phyloP scores from a whole-genome alignment of 2,888 invertebrate species.

The Scaptomyza cyrtandrae region DNA sequence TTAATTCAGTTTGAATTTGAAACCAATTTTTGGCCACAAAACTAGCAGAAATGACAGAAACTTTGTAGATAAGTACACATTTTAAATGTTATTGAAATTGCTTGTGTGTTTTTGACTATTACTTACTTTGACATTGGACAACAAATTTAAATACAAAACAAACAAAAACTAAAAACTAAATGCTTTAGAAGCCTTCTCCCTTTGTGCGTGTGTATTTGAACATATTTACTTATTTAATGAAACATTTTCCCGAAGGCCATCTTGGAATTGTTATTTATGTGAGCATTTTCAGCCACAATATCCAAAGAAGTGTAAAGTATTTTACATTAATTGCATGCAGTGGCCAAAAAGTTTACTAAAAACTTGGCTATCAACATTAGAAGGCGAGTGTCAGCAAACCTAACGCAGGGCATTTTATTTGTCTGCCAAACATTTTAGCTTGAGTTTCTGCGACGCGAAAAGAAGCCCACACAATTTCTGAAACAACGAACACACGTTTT shows the following conservation, averaged over 20 bases:
- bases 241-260: conserved; percentile 42
- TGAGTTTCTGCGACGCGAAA: conserved; percentile 36
- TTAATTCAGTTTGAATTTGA: neutral
- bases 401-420: conserved; percentile 28
- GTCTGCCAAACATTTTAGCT: conserved; percentile 20
- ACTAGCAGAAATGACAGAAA: conserved; percentile 7
- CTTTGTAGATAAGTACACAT: conserved; percentile 13
- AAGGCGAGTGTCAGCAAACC: conserved; percentile 21
- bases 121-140: conserved; percentile 41
- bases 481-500: conserved; percentile 21
- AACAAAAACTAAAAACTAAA: conserved; percentile 25
- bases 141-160: conserved; percentile 13
- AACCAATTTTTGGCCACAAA: conserved; percentile 5
- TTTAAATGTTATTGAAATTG: conserved; percentile 21
- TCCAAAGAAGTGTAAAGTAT: conserved; percentile 64
- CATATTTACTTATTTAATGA: conserved; percentile 58
- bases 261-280: conserved; percentile 55
- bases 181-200: conserved; percentile 32
- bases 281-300: conserved; percentile 30
- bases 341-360: conserved; percentile 5
- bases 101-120: conserved; percentile 25
- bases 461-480: conserved; percentile 28
- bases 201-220: conserved; percentile 17
- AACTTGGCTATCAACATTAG: conserved; percentile 5
- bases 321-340: conserved; percentile 59